Base-by-base conservation (phyloP, 2,797 vertebrate genomes). In the Argyrosomus regius region DNA sequence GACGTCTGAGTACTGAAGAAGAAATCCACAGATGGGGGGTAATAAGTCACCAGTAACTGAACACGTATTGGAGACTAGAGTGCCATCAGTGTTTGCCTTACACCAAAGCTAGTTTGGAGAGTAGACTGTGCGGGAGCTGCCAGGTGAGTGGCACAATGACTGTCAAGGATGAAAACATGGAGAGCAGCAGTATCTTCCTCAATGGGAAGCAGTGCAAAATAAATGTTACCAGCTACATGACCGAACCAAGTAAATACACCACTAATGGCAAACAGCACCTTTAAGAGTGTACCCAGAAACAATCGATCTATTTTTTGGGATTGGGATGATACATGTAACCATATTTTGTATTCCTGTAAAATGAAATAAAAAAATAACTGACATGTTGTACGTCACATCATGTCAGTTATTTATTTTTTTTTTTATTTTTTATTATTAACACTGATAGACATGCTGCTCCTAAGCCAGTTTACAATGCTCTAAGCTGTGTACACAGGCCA, bases 191-290 rank as follows among this genome's bases (percentile, higher is more conserved):
- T 46, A 87, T 82, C 89, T 91, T 89, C 90, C 89, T 90, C 50
- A 20, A 52, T 26, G 70, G 92, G 89, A 90, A 93, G 86, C 80
- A 71, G 85, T 91, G 91, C 91, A 93, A 91, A 91, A 75, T 22
- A 87, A 90, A 85, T 24, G 52, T 76, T 68, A 91, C 78, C 83
- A 89, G 85, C 85, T 91, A 89, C 69, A 65, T 84, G 84, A 87
- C 77, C 60, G 77, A 85, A 88, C 85, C 77, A 83, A 89, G 82
- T 85, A 91, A 86, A 91, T 66, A 92, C 91, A 87, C 87, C 84
- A 90, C 88, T 84, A 88, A 88, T 86, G 88, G 91, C 77, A 86
- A 85, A 93, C 91, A 89, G 86, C 91, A 92, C 91, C 90, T 80
- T 84, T 78, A 60, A 77, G 73, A 84, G 76, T 86, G 84, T 75